Percentiles rank a stretch among this genome's conserved stretches.
Evolutionary conservation across 2,113 vertebrate genomes (phyloP).

Genomic region (Neofelis nebulosa): DNA sequence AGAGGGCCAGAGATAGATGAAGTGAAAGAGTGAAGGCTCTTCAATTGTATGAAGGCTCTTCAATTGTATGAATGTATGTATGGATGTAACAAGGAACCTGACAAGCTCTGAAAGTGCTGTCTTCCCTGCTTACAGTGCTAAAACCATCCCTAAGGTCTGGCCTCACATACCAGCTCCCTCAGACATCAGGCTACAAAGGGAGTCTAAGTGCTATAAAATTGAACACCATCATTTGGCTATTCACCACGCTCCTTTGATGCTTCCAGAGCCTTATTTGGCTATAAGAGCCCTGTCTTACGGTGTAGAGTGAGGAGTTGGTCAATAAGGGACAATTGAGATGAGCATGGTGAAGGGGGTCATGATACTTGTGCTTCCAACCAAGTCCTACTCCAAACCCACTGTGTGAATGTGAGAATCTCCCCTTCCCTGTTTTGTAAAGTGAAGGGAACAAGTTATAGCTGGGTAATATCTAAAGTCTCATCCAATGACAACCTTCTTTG

Average conservation of each 20-base stretch:
- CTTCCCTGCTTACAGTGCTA: not conserved
- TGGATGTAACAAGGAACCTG: not conserved
- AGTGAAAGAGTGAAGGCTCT: not conserved
- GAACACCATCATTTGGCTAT: no score
- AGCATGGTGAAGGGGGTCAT: fast-evolving
- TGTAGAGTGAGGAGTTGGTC: not conserved
- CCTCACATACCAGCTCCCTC: not conserved
- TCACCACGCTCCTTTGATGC: not conserved
- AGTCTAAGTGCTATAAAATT: not conserved
- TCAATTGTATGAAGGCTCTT: not conserved
- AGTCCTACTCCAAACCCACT: not conserved
- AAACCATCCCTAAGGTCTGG: not conserved
- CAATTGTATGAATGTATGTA: not conserved
- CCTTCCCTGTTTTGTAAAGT: not conserved
- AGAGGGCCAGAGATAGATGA: not conserved
- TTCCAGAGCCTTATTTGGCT: not conserved
- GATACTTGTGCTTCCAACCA: no score
- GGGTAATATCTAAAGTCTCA: not conserved
- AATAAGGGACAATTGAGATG: not conserved
- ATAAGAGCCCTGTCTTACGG: no score
- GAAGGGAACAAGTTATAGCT: not conserved
- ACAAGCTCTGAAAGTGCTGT: not conserved
- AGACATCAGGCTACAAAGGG: not conserved
- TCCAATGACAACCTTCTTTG: not conserved
- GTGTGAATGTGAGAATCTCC: not conserved